These are phyloP conservation scores for Delia radicum DNA, from an alignment of 1,140 invertebrate species.

Conservation along the genomic window DNA sequence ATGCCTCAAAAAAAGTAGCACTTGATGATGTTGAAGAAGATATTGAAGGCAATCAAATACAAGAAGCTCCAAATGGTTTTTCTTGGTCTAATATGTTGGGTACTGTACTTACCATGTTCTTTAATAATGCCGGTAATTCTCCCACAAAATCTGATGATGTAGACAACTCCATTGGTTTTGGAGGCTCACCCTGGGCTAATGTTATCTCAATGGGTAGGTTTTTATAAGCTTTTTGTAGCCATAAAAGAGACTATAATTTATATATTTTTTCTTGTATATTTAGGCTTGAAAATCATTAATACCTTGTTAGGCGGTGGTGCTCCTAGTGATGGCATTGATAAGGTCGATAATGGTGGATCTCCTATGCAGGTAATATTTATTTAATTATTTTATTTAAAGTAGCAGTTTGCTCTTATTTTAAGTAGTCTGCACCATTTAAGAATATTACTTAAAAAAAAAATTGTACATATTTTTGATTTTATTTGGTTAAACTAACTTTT, in stretches of 20 bases:
- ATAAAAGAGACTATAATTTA: neutral
- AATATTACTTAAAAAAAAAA: too few species aligned
- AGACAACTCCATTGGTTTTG: conserved; percentile 64
- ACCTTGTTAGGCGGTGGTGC: conserved; percentile 76
- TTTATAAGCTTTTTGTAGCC: neutral
- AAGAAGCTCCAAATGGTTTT: conserved; percentile 69
- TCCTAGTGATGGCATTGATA: conserved; percentile 79
- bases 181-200: conserved; percentile 81
- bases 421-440: neutral
- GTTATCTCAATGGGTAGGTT: conserved; percentile 69
- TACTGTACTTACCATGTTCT: conserved; percentile 75
- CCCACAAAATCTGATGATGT: conserved; percentile 80
- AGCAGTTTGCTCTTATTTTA: neutral
- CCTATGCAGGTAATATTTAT: conserved; percentile 75
- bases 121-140: conserved; percentile 67
- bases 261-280: conserved; percentile 28
- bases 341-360: conserved; percentile 78
- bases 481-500: conserved; percentile 19
- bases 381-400: neutral
- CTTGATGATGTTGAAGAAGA: conserved; percentile 76
- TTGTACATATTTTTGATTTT: neutral
- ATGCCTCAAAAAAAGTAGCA: conserved; percentile 82
- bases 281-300: conserved; percentile 77
- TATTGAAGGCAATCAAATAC: conserved; percentile 76
- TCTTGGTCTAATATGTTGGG: conserved; percentile 84